Conservation (phyloP, 2,888 invertebrate species). For the Drosophila prostipennis region DNA sequence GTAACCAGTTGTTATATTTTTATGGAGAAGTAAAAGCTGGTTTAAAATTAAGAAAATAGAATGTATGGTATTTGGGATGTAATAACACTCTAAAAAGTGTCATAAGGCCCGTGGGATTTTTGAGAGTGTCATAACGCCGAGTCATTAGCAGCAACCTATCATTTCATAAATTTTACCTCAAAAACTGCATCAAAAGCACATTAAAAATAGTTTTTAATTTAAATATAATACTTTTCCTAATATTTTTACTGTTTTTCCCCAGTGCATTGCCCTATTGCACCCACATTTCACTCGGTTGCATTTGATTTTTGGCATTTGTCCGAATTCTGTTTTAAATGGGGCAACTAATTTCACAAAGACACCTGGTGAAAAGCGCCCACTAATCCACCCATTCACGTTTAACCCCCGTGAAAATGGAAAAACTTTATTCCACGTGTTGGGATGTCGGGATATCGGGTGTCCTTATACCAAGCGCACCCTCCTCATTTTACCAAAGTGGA, state of each 20-base stretch:
- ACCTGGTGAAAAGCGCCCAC: conserved; percentile 51
- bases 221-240: not conserved
- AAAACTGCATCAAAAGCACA: too few relatives aligned
- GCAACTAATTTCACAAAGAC: conserved; percentile 57
- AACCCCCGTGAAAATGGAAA: not conserved
- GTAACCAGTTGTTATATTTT: too few relatives aligned
- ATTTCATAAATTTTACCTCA: too few relatives aligned
- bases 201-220: not conserved
- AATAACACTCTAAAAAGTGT: too few relatives aligned
- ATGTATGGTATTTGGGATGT: too few relatives aligned
- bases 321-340: conserved; percentile 47
- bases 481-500: conserved; percentile 11
- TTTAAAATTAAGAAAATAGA: too few relatives aligned
- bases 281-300: conserved; percentile 15
- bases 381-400: not conserved
- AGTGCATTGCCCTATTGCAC: conserved; percentile 1
- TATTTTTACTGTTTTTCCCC: not conserved
- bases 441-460: conserved; percentile 8
- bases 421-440: conserved; percentile 47
- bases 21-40: too few relatives aligned
- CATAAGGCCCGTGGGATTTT: too few relatives aligned
- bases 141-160: too few relatives aligned
- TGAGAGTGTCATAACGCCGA: too few relatives aligned
- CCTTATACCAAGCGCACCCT: not conserved
- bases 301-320: conserved; percentile 23